These are phyloP conservation scores for Dione vanillae DNA, from an alignment of 2,888 invertebrate genomes.

Conservation along the genomic window DNA sequence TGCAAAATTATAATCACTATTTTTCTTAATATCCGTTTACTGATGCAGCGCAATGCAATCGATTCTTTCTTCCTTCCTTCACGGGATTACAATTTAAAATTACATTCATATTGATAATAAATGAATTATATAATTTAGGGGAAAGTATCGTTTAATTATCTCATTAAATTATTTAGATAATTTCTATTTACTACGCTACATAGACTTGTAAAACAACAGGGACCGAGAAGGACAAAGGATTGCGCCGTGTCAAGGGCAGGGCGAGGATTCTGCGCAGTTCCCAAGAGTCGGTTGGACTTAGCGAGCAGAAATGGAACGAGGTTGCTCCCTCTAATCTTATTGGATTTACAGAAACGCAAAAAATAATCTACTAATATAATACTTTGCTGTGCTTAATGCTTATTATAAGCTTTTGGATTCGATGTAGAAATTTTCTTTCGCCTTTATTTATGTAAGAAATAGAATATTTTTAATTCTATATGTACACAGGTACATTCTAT, in stretches of 20 bases:
- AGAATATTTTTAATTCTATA: background rate
- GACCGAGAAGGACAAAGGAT: constrained; percentile 71
- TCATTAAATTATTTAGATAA: background rate
- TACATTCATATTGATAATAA: no score
- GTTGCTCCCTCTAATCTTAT: constrained; percentile 41
- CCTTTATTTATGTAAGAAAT: no score
- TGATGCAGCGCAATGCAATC: no score
- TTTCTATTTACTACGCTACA: constrained; percentile 7
- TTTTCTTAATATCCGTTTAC: background rate
- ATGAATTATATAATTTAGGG: no score
- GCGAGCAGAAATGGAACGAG: constrained; percentile 56
- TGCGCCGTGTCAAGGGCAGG: constrained; percentile 76
- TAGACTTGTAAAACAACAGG: constrained; percentile 27
- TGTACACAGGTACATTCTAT: background rate
- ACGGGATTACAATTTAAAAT: background rate
- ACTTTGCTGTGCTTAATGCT: background rate
- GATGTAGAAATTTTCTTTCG: background rate
- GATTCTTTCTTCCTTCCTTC: no score
- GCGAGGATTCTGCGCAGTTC: constrained; percentile 78
- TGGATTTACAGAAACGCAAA: constrained; percentile 6
- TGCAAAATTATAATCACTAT: background rate
- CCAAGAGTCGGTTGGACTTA: constrained; percentile 41
- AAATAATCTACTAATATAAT: no score
- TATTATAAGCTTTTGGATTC: background rate
- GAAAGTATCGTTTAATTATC: background rate